Evolutionary conservation across 1,140 invertebrate genomes (phyloP).

Genomic region (Calycopis cecrops): DNA sequence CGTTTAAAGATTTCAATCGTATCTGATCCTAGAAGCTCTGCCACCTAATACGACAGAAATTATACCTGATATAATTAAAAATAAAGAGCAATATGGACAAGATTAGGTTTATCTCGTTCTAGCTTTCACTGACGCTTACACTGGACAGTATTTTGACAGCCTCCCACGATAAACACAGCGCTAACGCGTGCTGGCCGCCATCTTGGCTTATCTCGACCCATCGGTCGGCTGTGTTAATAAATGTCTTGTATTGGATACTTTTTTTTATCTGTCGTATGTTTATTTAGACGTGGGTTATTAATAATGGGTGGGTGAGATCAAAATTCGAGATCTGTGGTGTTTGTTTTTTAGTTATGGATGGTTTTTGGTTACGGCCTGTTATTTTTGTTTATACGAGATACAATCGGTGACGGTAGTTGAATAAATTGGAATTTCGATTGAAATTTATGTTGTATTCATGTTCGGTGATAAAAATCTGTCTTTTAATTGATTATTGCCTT

Average conservation of each 20-base stretch:
- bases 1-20: too few species aligned
- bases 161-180: conserved; percentile 69
- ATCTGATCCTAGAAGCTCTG: too few species aligned
- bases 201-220: conserved; percentile 68
- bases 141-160: conserved; percentile 69
- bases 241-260: conserved; percentile 64
- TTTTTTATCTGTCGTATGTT: conserved; percentile 57
- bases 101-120: conserved; percentile 16
- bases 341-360: conserved; percentile 35
- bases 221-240: conserved; percentile 63
- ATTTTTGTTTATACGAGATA: conserved; percentile 21
- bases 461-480: neutral
- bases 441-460: conserved; percentile 1
- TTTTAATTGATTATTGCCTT: too few species aligned
- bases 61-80: too few species aligned
- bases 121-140: conserved; percentile 67
- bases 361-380: conserved; percentile 59
- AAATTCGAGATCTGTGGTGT: conserved; percentile 62
- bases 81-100: neutral
- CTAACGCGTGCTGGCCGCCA: conserved; percentile 69
- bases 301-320: conserved; percentile 68
- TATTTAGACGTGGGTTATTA: conserved; percentile 73
- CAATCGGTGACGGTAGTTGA: conserved; percentile 1
- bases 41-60: too few species aligned
- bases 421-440: conserved; percentile 1